Base-by-base conservation (phyloP, 2,113 vertebrate species). In the Podarcis cretensis region DNA sequence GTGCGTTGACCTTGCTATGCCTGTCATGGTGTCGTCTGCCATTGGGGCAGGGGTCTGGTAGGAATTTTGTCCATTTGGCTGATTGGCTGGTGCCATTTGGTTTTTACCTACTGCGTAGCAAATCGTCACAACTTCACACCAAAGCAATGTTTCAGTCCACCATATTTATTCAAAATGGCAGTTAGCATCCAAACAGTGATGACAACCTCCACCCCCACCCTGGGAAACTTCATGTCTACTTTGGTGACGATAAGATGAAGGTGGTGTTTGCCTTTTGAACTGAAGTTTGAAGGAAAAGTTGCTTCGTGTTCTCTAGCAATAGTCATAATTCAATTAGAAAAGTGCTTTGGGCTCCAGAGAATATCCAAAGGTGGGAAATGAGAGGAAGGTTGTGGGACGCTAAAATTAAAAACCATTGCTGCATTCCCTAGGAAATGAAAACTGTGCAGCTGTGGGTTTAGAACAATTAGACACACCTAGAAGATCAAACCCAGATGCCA, bases 381-480 rank as follows among this genome's bases (percentile, higher is more conserved):
- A 94, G 88, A 85, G 80, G 87, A 80, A 94, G 93, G 66, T 65
- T 89, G 25, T 85, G 90, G 75, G 92, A 80, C 83, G 77, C 5
- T 87, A 86, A 91, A 86, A 20, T 78, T 77, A 80, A 87, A 90
- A 94, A 59, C 89, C 78, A 89, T 0, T 4, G 23, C 37, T 88
- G 81, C 68, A 83, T 87, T 90, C 88, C 74, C 65, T 93, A 93
- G 90, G 92, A 94, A 95, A 91, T 94, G 75, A 84, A 80, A 92
- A 81, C 88, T 90, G 93, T 85, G 91, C 87, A 97, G 92, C 95
- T 95, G 94, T 85, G 86, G 92, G 86, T 94, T 95, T 91, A 83
- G 87, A 94, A 95, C 87, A 94, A 96, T 95, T 95, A 94, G 94
- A 95, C 92, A 96, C 94, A 97, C 94, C 96, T 54, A 94, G 74